These are phyloP conservation scores for Dendronephthya gigantea DNA, from an alignment of 64 coral and sea anemone species.

Conservation along the genomic window DNA sequence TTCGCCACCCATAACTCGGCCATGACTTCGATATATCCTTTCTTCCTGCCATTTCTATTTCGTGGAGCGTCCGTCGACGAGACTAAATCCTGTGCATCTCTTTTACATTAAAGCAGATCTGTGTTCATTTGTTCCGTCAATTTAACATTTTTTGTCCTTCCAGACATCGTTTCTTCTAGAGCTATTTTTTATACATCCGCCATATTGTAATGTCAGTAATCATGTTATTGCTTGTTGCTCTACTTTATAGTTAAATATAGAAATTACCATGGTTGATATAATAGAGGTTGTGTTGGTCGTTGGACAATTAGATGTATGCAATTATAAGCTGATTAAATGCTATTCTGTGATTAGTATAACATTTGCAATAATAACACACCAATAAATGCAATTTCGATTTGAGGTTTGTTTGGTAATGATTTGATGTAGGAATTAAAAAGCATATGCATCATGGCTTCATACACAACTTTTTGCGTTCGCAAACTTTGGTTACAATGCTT, in stretches of 20 bases:
- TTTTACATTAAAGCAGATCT: neutral
- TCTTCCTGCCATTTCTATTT: neutral
- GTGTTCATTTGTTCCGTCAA: neutral
- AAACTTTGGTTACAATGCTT: slow-evolving; percentile 12
- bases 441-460: slow-evolving; percentile 2
- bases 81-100: neutral
- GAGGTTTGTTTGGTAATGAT: neutral
- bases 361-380: neutral
- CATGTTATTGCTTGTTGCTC: neutral
- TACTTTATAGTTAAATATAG: neutral
- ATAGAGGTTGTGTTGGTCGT: too few species aligned
- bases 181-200: neutral
- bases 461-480: neutral
- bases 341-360: neutral
- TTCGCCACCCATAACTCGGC: neutral
- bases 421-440: neutral
- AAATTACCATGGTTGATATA: too few species aligned
- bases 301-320: too few species aligned
- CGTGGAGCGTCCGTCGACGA: neutral
- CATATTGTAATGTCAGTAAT: too few species aligned
- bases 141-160: neutral
- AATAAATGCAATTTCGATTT: neutral
- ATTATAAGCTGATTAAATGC: too few species aligned
- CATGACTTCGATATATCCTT: neutral
- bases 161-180: too few species aligned